Conservation (phyloP, 2,113 vertebrate species). For the Atrichornis clamosus region DNA sequence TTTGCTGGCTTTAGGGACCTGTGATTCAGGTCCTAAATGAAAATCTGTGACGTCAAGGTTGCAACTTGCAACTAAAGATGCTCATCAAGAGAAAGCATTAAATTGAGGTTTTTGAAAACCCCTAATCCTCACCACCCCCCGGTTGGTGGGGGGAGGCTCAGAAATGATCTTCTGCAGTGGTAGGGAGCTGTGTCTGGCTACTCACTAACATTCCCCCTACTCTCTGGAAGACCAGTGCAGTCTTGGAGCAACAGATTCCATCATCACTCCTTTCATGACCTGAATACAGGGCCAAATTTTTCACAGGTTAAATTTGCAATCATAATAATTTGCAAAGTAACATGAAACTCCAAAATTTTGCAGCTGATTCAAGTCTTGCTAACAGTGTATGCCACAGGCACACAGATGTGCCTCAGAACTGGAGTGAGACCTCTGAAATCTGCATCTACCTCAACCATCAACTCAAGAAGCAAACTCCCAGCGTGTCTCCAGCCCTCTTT, state of each 20-base stretch:
- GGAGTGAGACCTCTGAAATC: not conserved
- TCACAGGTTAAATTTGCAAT: not conserved
- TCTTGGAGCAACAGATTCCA: not conserved
- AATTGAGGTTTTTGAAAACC: not conserved
- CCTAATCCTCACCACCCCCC: not conserved
- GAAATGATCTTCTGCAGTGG: not conserved
- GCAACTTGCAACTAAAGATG: not conserved
- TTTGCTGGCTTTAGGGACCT: not conserved
- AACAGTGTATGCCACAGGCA: not conserved
- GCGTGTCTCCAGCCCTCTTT: not conserved
- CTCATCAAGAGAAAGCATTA: not conserved
- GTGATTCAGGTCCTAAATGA: not conserved
- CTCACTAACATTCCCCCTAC: not conserved
- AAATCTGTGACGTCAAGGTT: not conserved
- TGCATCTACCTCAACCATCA: not conserved
- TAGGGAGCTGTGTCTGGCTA: not conserved
- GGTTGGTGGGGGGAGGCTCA: not conserved
- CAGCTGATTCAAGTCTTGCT: not conserved
- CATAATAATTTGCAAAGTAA: not conserved
- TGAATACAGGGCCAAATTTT: not conserved
- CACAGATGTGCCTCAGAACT: not conserved
- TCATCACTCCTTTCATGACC: accelerated
- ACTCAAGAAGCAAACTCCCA: not conserved
- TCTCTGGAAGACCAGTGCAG: not conserved
- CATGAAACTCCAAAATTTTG: not conserved